Evolutionary conservation across 2,113 vertebrate species (phyloP), one percentile per base, ranked within the genome.

Genomic region (Serilophus lunatus): DNA sequence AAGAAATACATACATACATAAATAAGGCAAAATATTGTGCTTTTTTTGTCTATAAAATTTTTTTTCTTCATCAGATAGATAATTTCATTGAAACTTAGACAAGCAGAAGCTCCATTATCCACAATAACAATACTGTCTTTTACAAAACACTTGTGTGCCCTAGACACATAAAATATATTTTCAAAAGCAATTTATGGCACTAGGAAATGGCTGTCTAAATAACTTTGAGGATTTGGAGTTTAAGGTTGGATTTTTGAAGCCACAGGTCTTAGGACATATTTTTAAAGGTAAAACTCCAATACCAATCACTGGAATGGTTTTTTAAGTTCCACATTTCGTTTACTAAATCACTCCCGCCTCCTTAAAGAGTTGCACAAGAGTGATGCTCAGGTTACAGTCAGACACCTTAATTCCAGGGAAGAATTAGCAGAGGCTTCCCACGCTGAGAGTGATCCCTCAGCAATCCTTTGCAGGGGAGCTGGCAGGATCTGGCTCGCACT

Each of bases 361-460:
- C 66, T 68, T 44, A 22, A 61, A 61, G 42, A 57, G 22, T 22
- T 75, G 29, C 16, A 13, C 23, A 2, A 0, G 23, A 26, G 12
- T 38, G 29, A 29, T 53, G 23, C 25, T 63, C 12, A 15, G 20
- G 29, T 54, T 65, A 7, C 4, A 31, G 29, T 24, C 69, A 15
- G 35, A 47, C 25, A 20, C 1, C 1, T 63, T 29, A 28, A 18
- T 79, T 68, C 35, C 51, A 79, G 74, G 15, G 51, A 87, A 38
- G 45, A 33, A 31, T 56, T 38, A 44, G 38, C 51, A 20, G 25
- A 85, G 31, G 17, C 51, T 61, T 85, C 7, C 20, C 3, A 1
- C 0, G 0, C 3, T 4, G 28, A 12, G 14, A 59, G 26, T 8
- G 19, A 4, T 13, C 35, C 56, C 56, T 61, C 31, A 19, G 17